Base-by-base conservation (phyloP, 2,113 vertebrate genomes). In the Ophiodon elongatus region DNA sequence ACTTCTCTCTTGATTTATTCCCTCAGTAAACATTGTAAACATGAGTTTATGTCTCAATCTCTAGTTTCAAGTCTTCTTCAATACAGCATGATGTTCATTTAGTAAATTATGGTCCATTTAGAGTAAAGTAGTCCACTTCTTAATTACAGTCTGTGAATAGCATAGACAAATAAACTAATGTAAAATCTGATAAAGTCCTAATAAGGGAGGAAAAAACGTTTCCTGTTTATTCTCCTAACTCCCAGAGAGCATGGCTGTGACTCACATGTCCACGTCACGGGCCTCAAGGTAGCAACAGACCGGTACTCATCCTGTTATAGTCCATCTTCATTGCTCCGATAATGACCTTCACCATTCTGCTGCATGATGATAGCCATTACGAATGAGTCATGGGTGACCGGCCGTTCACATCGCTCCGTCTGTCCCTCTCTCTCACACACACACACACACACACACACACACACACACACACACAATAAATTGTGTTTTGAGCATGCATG, bases 301-400 rank as follows among this genome's bases (percentile, higher is more conserved):
- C 57, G 64, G 74, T 27, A 43, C 15, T 60, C 35, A 50, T 73
- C 63, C 23, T 8, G 21, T n/a, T 57, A 78, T 50, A 66, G 59
- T 56, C 43, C 33, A 54, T 82, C 76, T 17, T 71, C 33, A 37
- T 7, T 23, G 47, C 33, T 64, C 66, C 56, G 66, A 85, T 83
- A 80, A 83, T 41, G 80, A 83, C 85, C 83, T 85, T 90, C 79
- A 81, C 47, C 71, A 37, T 50, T 35, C 43, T 37, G 73, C 85
- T 67, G 72, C 52, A 71, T 64, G 60, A 71, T 85, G 64, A 85
- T 45, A 69, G 76, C 76, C 60, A 67, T 83, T 85, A 83, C 37
- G 17, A 65, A 81, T 85, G 73, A 84, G 83, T 90, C 80, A 88
- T 77, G 54, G 80, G 11, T 68, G 67, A 83, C 63, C 33, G 56